Evolutionary conservation across 2,888 invertebrate species (phyloP), one percentile per base, ranked within the genome.

Genomic region (Sericinus montela): DNA sequence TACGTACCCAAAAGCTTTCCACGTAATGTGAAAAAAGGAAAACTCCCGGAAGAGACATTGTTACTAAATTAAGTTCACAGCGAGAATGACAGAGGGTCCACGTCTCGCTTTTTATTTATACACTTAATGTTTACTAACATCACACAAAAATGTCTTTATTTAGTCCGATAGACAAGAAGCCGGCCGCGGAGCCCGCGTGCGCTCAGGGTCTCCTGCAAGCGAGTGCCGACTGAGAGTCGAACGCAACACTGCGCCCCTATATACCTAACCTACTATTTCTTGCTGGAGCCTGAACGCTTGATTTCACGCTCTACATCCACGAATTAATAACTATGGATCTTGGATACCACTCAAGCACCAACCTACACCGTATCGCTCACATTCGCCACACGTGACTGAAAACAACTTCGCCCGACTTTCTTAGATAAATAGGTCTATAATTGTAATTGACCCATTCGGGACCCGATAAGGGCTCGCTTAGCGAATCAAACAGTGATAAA

Each of bases 41-140:
- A 70, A 76, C 75, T 69, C 80, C 87, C 72, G 85, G 82, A 75
- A 86, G 73, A 68, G 78, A 76, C 87, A 88, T 88, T 62, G 60
- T 80, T 61, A 55, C 68, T 66, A 63, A 73, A 62, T 69, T 65
- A 67, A 65, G 64, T 71, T 75, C 79, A 81, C 78, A 62, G 65
- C 59, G 58, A 68, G 72, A 82, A 78, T 84, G 79, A 70, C 68
- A 67, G 67, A 57, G 65, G 61, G 66, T 62, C 59, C 70, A 73
- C 76, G 65, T 60, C 57, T 68, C 66, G 62, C 51, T 80, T 81
- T 80, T 80, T 83, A 82, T 83, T 72, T 80, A 76, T 72, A 73
- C 81, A 82, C 77, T 81, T 80, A 78, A 79, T 86, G 79, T 86
- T 85, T 85, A 82, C 79, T 79, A 87, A 84, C 86, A 85, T 82